Base-by-base conservation (phyloP, 2,113 vertebrate genomes). In the Galemys pyrenaicus region DNA sequence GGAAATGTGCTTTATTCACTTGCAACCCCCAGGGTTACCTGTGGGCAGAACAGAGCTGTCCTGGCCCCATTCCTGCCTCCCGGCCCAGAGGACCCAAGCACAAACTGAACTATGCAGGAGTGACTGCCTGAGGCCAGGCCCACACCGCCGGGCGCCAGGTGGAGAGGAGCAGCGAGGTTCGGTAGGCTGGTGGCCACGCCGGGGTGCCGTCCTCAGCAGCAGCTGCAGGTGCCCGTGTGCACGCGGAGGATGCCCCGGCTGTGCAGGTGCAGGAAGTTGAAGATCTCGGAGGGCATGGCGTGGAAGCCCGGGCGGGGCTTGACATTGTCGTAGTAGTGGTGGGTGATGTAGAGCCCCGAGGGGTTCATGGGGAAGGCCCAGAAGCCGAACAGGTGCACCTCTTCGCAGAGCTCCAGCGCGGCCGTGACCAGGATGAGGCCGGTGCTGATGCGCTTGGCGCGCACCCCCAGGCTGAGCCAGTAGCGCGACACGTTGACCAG, bases 321-420 rank as follows among this genome's bases (percentile, higher is more conserved):
- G 97, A 99, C 99, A 15, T 99, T 99, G 99, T 99, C 99, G 0
- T 99, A 99, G 98, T 99, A 99, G 94, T 99, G 99, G 94, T 99
- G 99, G 19, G 99, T 99, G 97, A 99, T 99, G 97, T 99, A 99
- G 97, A 99, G 98, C 84, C 99, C 99, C 1, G 99, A 98, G 92
- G 99, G 99, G 98, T 99, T 99, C 99, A 99, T 99, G 97, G 99
- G 99, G 94, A 99, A 99, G 0, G 99, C 99, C 99, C 99, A 99
- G 97, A 99, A 99, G 68, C 99, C 99, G 2, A 99, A 99, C 89
- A 99, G 99, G 97, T 99, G 99, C 80, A 99, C 99, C 97, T 99
- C 99, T 94, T 99, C 98, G 0, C 99, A 99, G 94, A 99, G 98
- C 97, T 99, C 99, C 71, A 99, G 97, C 78, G 99, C 99, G 0